These are phyloP conservation scores for Brachyopa scutellaris DNA, from an alignment of 2,888 invertebrate species.

Conservation along the genomic window DNA sequence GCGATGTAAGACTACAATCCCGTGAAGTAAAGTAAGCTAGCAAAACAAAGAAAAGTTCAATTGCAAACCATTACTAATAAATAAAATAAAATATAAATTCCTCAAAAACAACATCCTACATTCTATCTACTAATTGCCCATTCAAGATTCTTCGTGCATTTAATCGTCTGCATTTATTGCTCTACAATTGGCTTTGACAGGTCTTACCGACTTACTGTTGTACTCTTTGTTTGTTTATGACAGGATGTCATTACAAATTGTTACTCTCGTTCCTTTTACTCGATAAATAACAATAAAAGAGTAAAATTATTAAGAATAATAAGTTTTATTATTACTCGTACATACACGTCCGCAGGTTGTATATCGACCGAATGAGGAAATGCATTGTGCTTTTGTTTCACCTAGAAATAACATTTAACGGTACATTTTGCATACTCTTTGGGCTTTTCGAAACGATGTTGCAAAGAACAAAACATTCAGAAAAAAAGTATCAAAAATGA, in stretches of 20 bases:
- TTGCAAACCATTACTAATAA: conserved; percentile 43
- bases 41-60: conserved; percentile 53
- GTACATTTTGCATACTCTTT: no score
- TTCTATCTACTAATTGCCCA: conserved; percentile 15
- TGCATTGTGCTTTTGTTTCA: conserved; percentile 6
- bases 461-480: no score
- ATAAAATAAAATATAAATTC: no score
- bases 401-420: not conserved
- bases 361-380: conserved; percentile 25
- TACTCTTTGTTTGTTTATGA: conserved; percentile 15
- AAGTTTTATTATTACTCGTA: conserved; percentile 2
- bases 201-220: not conserved
- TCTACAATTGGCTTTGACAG: not conserved
- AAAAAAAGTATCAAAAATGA: no score
- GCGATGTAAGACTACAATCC: conserved; percentile 35
- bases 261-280: not conserved
- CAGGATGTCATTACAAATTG: conserved; percentile 33
- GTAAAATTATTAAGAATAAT: not conserved
- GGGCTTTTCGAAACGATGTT: no score
- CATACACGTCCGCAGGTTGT: no score
- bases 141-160: conserved; percentile 6
- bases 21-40: conserved; percentile 24
- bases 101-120: conserved; percentile 12
- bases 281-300: not conserved
- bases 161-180: not conserved